phyloP scores from a whole-genome alignment of 2,797 vertebrate genomes.

The Mormyrus proboscirostris region DNA sequence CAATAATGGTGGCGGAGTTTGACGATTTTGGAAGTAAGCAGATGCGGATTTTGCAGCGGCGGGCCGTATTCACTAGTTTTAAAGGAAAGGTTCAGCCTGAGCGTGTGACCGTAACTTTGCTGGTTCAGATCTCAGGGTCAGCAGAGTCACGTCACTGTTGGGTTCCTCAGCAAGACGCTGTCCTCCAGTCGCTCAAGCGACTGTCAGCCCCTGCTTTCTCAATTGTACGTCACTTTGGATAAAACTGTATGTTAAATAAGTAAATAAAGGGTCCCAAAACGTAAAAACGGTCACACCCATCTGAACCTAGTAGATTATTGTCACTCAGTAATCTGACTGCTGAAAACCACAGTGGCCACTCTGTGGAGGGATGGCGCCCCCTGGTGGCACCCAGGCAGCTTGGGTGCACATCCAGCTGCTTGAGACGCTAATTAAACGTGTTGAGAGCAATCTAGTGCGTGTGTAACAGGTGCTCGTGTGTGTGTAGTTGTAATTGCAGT shows the following conservation, averaged over 20 bases:
- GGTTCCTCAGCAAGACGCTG: not conserved
- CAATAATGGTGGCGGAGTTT: not conserved
- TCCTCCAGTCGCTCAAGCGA: not conserved
- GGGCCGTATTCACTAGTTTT: not conserved
- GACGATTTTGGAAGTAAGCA: not conserved
- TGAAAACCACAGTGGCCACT: not conserved
- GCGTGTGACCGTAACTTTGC: not conserved
- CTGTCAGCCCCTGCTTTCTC: not conserved
- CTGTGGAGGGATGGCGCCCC: not conserved
- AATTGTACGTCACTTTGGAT: not conserved
- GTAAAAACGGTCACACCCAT: not conserved
- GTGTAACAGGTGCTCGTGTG: not conserved
- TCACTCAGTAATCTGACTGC: not conserved
- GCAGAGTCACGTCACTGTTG: not conserved
- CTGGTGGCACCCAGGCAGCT: not conserved
- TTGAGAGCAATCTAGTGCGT: not conserved
- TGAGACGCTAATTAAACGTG: not conserved
- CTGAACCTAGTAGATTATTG: not conserved
- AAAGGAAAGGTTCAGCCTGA: not conserved
- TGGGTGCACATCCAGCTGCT: not conserved
- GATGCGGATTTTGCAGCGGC: not conserved
- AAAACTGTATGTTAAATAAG: not conserved
- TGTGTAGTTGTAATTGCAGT: not conserved
- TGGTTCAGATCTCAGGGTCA: not conserved
- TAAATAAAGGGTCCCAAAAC: not conserved